Percentiles rank a stretch among this genome's conserved stretches.
Evolutionary conservation across 2,113 vertebrate genomes (phyloP).

Genomic region (Pluvialis apricaria): DNA sequence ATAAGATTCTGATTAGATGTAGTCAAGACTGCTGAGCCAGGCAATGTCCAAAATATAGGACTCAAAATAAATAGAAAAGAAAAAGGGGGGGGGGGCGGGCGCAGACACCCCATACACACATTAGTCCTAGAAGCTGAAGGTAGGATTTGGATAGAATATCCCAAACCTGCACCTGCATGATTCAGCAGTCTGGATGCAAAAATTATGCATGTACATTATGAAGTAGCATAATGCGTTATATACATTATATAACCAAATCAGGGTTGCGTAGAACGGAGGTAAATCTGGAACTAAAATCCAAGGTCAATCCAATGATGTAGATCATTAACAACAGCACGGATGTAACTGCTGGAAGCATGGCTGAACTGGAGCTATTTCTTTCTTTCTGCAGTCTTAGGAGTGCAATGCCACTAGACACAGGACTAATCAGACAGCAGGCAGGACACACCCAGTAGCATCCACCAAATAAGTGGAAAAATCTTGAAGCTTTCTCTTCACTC

Average conservation of each 20-base stretch:
- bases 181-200: conserved; percentile 36
- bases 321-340: not conserved
- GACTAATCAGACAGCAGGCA: not conserved
- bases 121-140: not conserved
- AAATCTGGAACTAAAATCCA: not conserved
- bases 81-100: too few relatives aligned
- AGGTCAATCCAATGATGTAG: conserved; percentile 19
- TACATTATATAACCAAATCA: not conserved
- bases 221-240: not conserved
- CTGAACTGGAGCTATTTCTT: not conserved
- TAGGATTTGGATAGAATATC: not conserved
- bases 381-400: not conserved
- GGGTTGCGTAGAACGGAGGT: not conserved
- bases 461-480: not conserved
- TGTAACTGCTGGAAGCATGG: not conserved
- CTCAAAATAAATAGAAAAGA: not conserved
- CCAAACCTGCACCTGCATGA: not conserved
- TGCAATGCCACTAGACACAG: not conserved
- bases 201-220: not conserved
- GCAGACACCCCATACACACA: not conserved
- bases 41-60: not conserved
- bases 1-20: not conserved
- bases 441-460: conserved; percentile 45
- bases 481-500: not conserved
- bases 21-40: not conserved